Evolutionary conservation across 2,113 vertebrate genomes (phyloP).

Genomic region (Otus sunia): DNA sequence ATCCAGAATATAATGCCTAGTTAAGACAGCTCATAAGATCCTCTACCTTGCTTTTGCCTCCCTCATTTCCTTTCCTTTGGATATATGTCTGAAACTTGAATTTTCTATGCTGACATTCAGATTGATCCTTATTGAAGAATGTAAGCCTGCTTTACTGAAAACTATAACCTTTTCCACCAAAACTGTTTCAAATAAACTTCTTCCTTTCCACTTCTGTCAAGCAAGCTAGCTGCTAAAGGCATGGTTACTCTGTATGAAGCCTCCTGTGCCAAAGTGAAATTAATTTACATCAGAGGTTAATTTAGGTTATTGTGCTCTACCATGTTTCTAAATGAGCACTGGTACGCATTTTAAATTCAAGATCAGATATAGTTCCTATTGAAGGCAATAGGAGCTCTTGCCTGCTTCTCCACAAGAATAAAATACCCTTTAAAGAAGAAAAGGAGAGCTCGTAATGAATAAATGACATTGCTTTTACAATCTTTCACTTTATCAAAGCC

Average conservation of each 20-base stretch:
- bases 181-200: neutral
- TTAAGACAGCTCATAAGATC: neutral
- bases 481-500: neutral
- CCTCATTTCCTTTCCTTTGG: neutral
- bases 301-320: neutral
- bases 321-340: neutral
- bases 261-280: neutral
- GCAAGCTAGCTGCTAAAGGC: neutral
- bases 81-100: neutral
- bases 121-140: neutral
- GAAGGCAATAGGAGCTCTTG: neutral
- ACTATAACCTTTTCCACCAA: neutral
- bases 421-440: neutral
- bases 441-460: neutral
- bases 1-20: neutral
- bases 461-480: neutral
- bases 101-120: neutral
- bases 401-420: neutral
- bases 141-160: neutral
- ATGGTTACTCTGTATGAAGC: neutral
- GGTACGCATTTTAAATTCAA: neutral
- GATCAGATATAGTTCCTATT: neutral
- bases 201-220: neutral
- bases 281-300: neutral
- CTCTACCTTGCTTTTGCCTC: neutral